Conservation (phyloP, 2,888 invertebrate species). For the Agrochola circellaris region DNA sequence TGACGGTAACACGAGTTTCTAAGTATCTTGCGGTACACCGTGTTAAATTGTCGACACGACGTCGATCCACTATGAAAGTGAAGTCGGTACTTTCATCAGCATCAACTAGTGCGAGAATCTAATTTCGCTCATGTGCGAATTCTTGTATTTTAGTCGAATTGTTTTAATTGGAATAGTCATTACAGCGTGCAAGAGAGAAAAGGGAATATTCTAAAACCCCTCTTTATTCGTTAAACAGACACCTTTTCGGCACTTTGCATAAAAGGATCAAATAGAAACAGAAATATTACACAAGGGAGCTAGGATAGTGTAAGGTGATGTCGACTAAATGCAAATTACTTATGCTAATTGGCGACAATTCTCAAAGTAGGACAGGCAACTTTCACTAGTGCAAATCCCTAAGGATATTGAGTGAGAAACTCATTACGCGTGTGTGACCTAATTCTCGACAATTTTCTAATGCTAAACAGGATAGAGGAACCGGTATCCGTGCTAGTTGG, state of each 20-base stretch:
- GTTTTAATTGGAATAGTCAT: constrained; percentile 41
- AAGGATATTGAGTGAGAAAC: constrained; percentile 73
- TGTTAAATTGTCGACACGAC: constrained; percentile 66
- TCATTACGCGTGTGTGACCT: constrained; percentile 77
- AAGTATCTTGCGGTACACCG: constrained; percentile 62
- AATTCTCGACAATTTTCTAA: constrained; percentile 74
- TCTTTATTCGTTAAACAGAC: constrained; percentile 3
- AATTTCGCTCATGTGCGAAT: constrained; percentile 41
- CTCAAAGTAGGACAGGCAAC: constrained; percentile 62
- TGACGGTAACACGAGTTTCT: constrained; percentile 55
- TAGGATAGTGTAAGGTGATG: constrained; percentile 22
- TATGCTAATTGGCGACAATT: constrained; percentile 66
- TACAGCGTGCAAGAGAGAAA: constrained; percentile 26
- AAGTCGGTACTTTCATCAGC: constrained; percentile 54
- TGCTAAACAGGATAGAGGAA: constrained; percentile 65
- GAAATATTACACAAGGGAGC: constrained; percentile 39
- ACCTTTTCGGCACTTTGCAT: constrained; percentile 14
- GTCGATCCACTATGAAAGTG: constrained; percentile 61
- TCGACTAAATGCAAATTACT: constrained; percentile 59
- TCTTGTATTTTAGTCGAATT: constrained; percentile 24
- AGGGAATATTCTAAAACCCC: not conserved
- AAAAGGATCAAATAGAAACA: constrained; percentile 25
- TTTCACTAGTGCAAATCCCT: constrained; percentile 74
- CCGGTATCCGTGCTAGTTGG: constrained; percentile 59
- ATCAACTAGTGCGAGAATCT: constrained; percentile 38